These are phyloP conservation scores for Piprites chloris DNA, from an alignment of 2,113 vertebrate genomes.

Conservation along the genomic window DNA sequence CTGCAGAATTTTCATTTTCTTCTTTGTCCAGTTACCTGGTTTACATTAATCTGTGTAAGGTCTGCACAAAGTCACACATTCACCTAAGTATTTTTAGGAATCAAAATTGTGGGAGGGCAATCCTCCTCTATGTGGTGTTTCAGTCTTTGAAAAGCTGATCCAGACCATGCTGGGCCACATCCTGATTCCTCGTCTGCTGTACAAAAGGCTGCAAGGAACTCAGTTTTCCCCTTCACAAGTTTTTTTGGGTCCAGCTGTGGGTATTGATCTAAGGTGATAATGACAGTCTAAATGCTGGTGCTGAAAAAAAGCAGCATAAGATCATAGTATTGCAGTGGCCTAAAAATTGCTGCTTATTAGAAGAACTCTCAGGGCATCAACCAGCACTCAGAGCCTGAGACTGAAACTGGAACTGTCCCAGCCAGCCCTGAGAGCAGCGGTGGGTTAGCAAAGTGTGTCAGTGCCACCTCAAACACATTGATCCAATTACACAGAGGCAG, in stretches of 20 bases:
- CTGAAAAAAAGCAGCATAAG: background rate
- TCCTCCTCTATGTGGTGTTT: background rate
- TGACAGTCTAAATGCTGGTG: background rate
- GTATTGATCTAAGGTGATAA: background rate
- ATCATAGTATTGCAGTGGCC: background rate
- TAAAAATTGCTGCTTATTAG: background rate
- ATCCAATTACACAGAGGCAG: background rate
- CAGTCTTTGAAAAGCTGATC: background rate
- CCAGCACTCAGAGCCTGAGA: background rate
- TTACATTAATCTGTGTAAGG: background rate
- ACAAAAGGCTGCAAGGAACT: background rate
- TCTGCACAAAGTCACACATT: background rate
- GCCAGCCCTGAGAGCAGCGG: background rate
- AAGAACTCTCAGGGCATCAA: background rate
- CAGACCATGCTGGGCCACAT: background rate
- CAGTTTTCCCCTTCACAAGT: background rate
- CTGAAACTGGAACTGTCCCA: background rate
- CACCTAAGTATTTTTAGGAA: background rate
- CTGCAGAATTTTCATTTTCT: background rate
- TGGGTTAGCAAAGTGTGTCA: background rate
- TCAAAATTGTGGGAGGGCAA: background rate
- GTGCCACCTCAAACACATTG: background rate
- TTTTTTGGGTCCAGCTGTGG: background rate
- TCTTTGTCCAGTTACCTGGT: background rate
- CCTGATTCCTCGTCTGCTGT: background rate